Base-by-base conservation (phyloP, 2,797 vertebrate species). In the Emys orbicularis region DNA sequence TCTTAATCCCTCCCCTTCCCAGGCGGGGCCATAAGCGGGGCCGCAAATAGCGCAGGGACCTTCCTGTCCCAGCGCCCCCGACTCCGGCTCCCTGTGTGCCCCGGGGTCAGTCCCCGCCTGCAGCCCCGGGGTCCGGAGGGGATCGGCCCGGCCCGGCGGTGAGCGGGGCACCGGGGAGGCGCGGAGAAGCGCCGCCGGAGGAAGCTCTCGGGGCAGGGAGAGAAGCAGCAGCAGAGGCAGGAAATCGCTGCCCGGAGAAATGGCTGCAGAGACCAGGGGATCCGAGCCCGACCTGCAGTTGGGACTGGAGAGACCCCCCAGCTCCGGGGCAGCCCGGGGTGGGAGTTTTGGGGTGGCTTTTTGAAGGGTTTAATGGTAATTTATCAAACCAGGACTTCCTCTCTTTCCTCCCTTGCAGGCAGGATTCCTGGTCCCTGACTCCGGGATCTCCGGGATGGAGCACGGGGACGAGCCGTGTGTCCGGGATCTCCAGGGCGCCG, bases 41-140 rank as follows among this genome's bases (percentile, higher is more conserved):
- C n/a, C 10, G 37, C 10, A 23, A 41, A 41, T 41, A 12, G 19
- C 11, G 68, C 21, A 23, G 19, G 37, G 68, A 41, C 19, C n/a
- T 68, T 68, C 68, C 68, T 12, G 68, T 41, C n/a, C 37, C 10
- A 21, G 68, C 15, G 68, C 10, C 2, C 19, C 37, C 3, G n/a
- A 9, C 2, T 10, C 68, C 9, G 19, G 15, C 34, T n/a, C 4
- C 15, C 16, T n/a, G 59, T 11, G 65, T 10, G n/a, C 5, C 5
- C 37, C 8, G 34, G 15, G n/a, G 9, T 4, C 16, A n/a, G n/a
- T n/a, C n/a, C n/a, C n/a, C n/a, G n/a, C n/a, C n/a, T n/a, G n/a
- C n/a, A n/a, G n/a, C 5, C 5, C 37, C 8, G 34, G 15, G n/a
- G 9, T 4, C 16, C 18, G 19, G n/a, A 2, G 9, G 4, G 11